Conservation (phyloP, 53 echinoderm and acorn worm species). For the Henricia sp. region DNA sequence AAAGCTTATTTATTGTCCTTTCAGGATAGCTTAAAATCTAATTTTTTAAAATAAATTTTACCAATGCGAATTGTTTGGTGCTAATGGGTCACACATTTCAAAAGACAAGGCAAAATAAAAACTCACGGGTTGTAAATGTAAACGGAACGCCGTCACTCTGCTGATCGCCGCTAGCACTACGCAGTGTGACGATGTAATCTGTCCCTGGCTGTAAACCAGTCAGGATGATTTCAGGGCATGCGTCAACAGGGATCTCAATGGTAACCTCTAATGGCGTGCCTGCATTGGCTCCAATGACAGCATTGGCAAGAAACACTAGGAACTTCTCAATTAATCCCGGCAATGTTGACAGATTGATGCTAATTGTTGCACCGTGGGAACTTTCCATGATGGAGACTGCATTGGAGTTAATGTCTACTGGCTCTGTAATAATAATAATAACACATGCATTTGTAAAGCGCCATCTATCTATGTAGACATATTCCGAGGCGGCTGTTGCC, state of each 20-base stretch:
- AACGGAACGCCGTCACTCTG: constrained; percentile 6
- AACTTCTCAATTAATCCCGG: constrained; percentile 3
- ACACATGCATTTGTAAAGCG: no score
- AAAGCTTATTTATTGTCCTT: no score
- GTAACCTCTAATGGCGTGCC: constrained; percentile 65
- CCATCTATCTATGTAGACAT: no score
- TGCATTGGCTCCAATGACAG: constrained; percentile 24
- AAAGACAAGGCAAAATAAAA: background rate
- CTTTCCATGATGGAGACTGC: background rate
- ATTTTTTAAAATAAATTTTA: no score
- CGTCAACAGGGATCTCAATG: constrained; percentile 58
- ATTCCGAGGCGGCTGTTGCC: no score
- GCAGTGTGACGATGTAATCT: constrained; percentile 43
- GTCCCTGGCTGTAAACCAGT: constrained; percentile 61
- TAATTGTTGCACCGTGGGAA: constrained; percentile 11
- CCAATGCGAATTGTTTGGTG: no score
- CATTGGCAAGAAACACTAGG: background rate
- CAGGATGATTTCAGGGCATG: constrained; percentile 65
- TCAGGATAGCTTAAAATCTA: no score
- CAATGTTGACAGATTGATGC: background rate
- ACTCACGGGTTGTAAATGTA: constrained; percentile 46
- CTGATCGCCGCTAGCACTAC: constrained; percentile 44
- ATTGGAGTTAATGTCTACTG: background rate
- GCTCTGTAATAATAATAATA: no score
- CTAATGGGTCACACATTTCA: background rate